Percentiles rank a stretch among this genome's conserved stretches.
Evolutionary conservation across 2,113 vertebrate species (phyloP).

Genomic region (Mesembrinibis cayennensis): DNA sequence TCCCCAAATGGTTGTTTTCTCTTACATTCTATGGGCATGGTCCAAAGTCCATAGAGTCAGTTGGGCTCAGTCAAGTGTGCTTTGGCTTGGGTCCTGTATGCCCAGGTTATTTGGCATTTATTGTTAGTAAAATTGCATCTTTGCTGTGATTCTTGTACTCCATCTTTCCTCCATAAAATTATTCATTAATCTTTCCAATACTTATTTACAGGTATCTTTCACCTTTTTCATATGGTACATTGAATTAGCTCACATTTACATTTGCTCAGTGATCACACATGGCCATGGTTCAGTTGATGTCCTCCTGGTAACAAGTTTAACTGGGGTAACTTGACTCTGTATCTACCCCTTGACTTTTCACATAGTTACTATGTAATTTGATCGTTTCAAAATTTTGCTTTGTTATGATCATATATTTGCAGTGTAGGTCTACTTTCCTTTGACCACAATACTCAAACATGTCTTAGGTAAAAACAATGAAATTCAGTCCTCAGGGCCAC

Average conservation of each 20-base stretch:
- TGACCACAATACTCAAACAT: neutral
- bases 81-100: neutral
- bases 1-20: neutral
- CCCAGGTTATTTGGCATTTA: neutral
- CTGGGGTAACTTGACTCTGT: neutral
- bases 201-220: neutral
- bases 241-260: neutral
- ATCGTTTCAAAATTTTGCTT: neutral
- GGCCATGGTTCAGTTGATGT: neutral
- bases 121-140: neutral
- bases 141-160: neutral
- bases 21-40: neutral
- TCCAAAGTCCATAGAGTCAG: neutral
- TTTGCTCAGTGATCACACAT: neutral
- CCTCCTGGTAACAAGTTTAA: neutral
- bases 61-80: neutral
- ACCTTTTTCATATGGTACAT: neutral
- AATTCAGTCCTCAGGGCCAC: neutral
- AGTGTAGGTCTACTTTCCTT: neutral
- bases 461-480: neutral
- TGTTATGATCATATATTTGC: neutral
- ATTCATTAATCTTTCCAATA: neutral
- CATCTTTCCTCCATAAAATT: neutral
- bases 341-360: neutral
- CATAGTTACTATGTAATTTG: neutral